Percentiles rank a stretch among this genome's conserved stretches.
These are phyloP conservation scores for Discoglossus pictus DNA, from an alignment of 2,797 vertebrate species.

Conservation along the genomic window DNA sequence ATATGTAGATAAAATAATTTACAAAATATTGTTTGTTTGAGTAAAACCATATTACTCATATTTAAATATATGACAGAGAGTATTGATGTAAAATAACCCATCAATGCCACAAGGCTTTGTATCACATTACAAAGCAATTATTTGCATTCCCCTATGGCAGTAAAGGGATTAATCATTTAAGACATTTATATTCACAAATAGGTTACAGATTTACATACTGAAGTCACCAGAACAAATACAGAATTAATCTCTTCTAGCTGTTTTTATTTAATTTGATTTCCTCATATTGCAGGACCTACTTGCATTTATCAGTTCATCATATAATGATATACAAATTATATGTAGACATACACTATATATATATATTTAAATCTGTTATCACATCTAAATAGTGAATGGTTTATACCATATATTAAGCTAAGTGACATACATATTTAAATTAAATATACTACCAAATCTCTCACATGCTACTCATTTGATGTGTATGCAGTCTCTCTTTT, in stretches of 20 bases:
- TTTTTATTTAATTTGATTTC: no score
- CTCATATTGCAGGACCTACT: neutral
- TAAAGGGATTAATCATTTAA: slow-evolving; percentile 2
- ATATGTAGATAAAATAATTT: slow-evolving; percentile 27
- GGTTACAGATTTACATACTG: slow-evolving; percentile 14
- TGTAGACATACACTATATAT: no score
- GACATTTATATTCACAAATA: slow-evolving; percentile 23
- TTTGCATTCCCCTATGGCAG: neutral
- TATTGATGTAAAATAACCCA: slow-evolving; percentile 29
- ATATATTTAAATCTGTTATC: no score
- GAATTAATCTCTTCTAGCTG: neutral
- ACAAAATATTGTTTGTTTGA: slow-evolving; percentile 24
- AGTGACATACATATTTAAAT: no score
- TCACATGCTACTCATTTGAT: no score
- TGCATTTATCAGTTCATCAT: no score
- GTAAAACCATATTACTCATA: slow-evolving; percentile 33
- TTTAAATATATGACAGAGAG: slow-evolving; percentile 22
- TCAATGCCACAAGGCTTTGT: slow-evolving; percentile 11
- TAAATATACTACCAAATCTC: no score
- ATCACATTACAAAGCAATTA: slow-evolving; percentile 28
- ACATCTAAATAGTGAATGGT: no score
- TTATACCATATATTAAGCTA: no score
- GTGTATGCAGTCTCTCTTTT: no score
- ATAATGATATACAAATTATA: no score
- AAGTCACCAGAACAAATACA: slow-evolving; percentile 1